Percentiles rank a stretch among this genome's conserved stretches.
These are phyloP conservation scores for Drosophila littoralis DNA, from an alignment of 1,140 invertebrate genomes.

Conservation along the genomic window DNA sequence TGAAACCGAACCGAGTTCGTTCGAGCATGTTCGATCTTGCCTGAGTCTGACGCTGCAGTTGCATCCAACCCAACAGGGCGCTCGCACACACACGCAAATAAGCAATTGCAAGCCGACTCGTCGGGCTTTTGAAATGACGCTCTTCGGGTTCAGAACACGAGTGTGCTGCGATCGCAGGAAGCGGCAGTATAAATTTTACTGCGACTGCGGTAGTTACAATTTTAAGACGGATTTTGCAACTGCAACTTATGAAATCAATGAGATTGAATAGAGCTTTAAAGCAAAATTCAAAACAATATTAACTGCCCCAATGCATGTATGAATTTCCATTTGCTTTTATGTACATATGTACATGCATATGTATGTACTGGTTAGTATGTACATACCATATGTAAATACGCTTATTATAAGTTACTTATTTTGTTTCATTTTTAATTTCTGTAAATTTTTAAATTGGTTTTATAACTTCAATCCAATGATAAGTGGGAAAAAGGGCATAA, in stretches of 20 bases:
- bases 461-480: too few relatives aligned
- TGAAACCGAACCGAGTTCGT: slow-evolving; percentile 27
- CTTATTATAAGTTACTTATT: too few relatives aligned
- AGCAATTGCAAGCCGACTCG: slow-evolving; percentile 1
- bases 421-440: background rate
- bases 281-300: slow-evolving; percentile 9
- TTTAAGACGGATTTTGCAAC: slow-evolving; percentile 9
- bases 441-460: background rate
- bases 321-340: background rate
- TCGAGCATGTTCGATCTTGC: slow-evolving; percentile 43
- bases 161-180: slow-evolving; percentile 23
- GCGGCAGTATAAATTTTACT: slow-evolving; percentile 48
- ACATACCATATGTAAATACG: too few relatives aligned
- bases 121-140: slow-evolving; percentile 13
- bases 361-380: background rate
- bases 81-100: background rate
- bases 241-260: background rate
- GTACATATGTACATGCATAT: background rate
- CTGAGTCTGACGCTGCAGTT: slow-evolving; percentile 19
- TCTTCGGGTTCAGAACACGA: slow-evolving; percentile 13
- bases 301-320: background rate
- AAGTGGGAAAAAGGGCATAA: too few relatives aligned
- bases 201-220: slow-evolving; percentile 16
- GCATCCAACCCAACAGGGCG: slow-evolving; percentile 11
- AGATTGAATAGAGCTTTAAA: background rate